A percentile compares a stretch with the other conserved stretches of the same genome.
Conservation (phyloP, 2,888 invertebrate genomes). For the Prosopocoilus inquinatus region DNA sequence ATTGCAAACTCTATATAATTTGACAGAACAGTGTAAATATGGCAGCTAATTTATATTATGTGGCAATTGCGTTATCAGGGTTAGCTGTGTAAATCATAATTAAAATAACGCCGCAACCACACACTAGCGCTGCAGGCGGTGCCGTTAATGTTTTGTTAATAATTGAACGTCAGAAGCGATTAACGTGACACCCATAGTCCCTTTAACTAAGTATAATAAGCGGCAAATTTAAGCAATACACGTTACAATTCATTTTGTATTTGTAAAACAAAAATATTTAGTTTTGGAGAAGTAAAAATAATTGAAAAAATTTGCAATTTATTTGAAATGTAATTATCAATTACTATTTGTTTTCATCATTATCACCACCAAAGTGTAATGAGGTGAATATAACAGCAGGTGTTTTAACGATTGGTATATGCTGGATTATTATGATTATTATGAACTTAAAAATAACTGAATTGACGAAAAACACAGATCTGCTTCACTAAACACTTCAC, state of each 20-base stretch:
- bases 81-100: constrained; percentile 47
- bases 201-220: constrained; percentile 27
- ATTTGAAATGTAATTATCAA: too few relatives aligned
- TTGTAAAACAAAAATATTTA: too few relatives aligned
- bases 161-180: constrained; percentile 49
- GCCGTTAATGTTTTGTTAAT: constrained; percentile 47
- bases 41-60: constrained; percentile 45
- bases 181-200: constrained; percentile 44
- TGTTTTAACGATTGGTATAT: too few relatives aligned
- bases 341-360: too few relatives aligned
- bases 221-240: constrained; percentile 32
- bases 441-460: too few relatives aligned
- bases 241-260: neutral
- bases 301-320: too few relatives aligned
- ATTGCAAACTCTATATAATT: constrained; percentile 37
- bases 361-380: too few relatives aligned
- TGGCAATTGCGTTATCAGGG: constrained; percentile 44
- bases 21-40: constrained; percentile 35
- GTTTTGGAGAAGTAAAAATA: too few relatives aligned
- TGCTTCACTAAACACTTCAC: too few relatives aligned
- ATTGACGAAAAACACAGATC: too few relatives aligned
- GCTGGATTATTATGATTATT: too few relatives aligned
- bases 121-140: constrained; percentile 35
- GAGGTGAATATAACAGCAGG: too few relatives aligned
- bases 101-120: constrained; percentile 46